Evolutionary conservation across 2,888 invertebrate genomes (phyloP).

Genomic region (Drosophila subsilvestris): DNA sequence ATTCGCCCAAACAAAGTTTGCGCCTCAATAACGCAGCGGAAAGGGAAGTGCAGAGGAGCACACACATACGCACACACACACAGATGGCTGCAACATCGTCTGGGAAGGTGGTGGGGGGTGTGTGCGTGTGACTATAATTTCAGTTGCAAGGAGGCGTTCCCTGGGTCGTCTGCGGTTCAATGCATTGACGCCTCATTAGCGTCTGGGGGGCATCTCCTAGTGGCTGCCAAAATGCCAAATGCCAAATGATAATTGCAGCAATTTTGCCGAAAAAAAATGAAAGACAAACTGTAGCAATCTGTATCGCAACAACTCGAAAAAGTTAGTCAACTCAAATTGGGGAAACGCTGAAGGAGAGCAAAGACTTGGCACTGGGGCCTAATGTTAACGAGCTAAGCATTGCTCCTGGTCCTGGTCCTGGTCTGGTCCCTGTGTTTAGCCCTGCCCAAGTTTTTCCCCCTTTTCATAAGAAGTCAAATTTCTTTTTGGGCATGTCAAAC

Average conservation of each 20-base stretch:
- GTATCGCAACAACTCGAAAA: constrained; percentile 57
- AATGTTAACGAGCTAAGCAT: constrained; percentile 65
- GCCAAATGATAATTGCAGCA: constrained; percentile 74
- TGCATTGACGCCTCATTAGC: constrained; percentile 67
- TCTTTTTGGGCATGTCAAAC: constrained; percentile 63
- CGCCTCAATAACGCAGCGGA: constrained; percentile 64
- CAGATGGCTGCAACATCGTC: neutral
- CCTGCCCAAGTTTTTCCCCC: constrained; percentile 57
- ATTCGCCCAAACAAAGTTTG: constrained; percentile 53
- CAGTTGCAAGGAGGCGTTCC: constrained; percentile 47
- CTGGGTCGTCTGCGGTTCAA: constrained; percentile 26
- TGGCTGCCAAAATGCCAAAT: constrained; percentile 59
- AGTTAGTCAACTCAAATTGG: constrained; percentile 68
- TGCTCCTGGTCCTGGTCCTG: neutral
- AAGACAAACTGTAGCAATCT: constrained; percentile 61
- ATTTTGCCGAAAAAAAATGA: constrained; percentile 56
- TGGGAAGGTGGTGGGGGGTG: constrained; percentile 5
- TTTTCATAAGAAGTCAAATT: constrained; percentile 63
- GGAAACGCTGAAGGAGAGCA: neutral
- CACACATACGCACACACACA: neutral
- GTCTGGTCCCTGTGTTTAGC: constrained; percentile 5
- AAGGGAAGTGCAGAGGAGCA: constrained; percentile 67
- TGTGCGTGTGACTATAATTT: constrained; percentile 53
- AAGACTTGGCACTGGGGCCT: constrained; percentile 56
- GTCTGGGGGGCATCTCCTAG: constrained; percentile 12